Conservation (phyloP, 2,888 invertebrate species). For the Orthonychiurus folsomi region DNA sequence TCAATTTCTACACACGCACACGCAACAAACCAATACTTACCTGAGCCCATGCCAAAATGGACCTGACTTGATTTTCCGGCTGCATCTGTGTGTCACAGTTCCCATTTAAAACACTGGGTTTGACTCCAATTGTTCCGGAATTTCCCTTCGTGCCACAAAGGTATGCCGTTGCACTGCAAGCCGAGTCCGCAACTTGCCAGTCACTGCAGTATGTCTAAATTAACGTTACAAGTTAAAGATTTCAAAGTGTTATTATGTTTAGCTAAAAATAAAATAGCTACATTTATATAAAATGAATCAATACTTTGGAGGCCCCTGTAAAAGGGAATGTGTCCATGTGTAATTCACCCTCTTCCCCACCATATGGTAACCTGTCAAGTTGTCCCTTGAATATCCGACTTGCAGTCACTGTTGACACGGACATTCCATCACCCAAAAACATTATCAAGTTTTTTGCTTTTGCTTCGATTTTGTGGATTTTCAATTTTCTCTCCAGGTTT, state of each 20-base stretch:
- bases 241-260: not conserved
- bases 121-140: conserved; percentile 65
- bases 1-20: no score
- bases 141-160: conserved; percentile 69
- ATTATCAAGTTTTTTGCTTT: conserved; percentile 22
- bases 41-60: conserved; percentile 38
- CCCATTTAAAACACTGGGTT: conserved; percentile 50
- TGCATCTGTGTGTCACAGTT: conserved; percentile 27
- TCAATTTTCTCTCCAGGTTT: not conserved
- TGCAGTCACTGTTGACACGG: conserved; percentile 45
- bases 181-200: conserved; percentile 32
- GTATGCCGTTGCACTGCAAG: conserved; percentile 59
- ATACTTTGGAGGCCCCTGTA: conserved; percentile 23
- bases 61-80: conserved; percentile 20
- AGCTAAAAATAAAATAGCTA: no score
- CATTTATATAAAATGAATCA: no score
- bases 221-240: conserved; percentile 1
- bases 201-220: conserved; percentile 33
- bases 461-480: not conserved
- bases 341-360: conserved; percentile 41
- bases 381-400: conserved; percentile 45
- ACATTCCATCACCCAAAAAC: conserved; percentile 48
- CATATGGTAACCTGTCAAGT: conserved; percentile 42
- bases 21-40: no score
- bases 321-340: conserved; percentile 24